phyloP scores from a whole-genome alignment of 2,888 invertebrate species.

The Hyposoter dolosus region DNA sequence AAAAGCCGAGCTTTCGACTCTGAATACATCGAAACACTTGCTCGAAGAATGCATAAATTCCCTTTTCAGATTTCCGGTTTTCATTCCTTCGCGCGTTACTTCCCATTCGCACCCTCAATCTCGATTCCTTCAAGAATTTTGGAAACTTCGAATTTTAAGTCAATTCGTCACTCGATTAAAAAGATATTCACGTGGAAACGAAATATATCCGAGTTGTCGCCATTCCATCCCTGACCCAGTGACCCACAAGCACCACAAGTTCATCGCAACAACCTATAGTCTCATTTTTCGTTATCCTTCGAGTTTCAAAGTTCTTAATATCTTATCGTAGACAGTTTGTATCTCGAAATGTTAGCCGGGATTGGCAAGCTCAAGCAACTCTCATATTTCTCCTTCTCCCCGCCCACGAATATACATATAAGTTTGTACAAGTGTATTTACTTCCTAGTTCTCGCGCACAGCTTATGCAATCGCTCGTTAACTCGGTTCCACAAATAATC shows the following conservation, averaged over 20 bases:
- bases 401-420: not conserved
- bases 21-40: too few species aligned
- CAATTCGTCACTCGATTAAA: not conserved
- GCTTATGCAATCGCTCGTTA: slow-evolving; percentile 61
- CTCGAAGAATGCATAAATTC: too few species aligned
- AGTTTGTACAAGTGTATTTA: slow-evolving; percentile 18
- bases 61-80: too few species aligned
- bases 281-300: slow-evolving; percentile 37
- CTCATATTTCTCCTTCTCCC: slow-evolving; percentile 23
- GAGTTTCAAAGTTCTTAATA: slow-evolving; percentile 35
- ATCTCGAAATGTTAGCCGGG: slow-evolving; percentile 38
- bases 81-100: too few species aligned
- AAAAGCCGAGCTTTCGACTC: too few species aligned
- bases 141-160: too few species aligned
- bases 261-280: not conserved
- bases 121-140: too few species aligned
- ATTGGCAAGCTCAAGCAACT: slow-evolving; percentile 50
- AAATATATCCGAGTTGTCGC: not conserved
- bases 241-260: not conserved
- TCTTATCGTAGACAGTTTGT: slow-evolving; percentile 58
- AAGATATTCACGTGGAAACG: not conserved
- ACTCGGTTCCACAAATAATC: slow-evolving; percentile 47
- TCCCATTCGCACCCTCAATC: too few species aligned
- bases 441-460: slow-evolving; percentile 7
- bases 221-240: not conserved